Evolutionary conservation across 2,888 invertebrate species (phyloP), one percentile per base, ranked within the genome.

Genomic region (Drosophila silvestris): DNA sequence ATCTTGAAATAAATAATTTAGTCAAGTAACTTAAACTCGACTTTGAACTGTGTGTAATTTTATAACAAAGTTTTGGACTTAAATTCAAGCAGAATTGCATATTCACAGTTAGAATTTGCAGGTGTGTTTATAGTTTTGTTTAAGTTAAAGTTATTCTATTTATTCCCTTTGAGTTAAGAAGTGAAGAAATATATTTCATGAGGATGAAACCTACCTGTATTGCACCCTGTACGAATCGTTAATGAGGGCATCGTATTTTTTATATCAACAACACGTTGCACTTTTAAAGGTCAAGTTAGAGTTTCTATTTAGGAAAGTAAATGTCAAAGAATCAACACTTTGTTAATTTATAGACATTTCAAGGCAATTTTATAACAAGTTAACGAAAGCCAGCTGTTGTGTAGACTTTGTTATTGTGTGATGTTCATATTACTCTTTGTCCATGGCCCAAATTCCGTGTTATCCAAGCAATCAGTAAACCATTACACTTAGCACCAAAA

Each of bases 281-380:
- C 28, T 33, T 35, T 47, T 1, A 56, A 77, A 79, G 79, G 80
- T 74, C 80, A 59, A 47, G 47, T 64, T 14, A 5, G 3, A 41
- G n/a, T 39, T 41, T 44, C 12, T 32, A n/a, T 5, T 39, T 22
- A 28, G n/a, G 33, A 44, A 41, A 32, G 19, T 19, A 58, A 52
- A 56, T 10, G 52, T 26, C 37, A 51, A 19, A 22, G 14, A 51
- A 62, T 9, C 9, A 14, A 39, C 10, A 33, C 19, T 22, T 30
- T 5, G 3, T 35, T 6, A 33, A 19, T 35, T 53, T 37, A 28
- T 26, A 30, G 14, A 37, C 14, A n/a, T n/a, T 26, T 30, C 3
- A 22, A 35, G 44, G 12, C 16, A 7, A 10, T 6, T n/a, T 33
- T 33, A 2, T 14, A 47, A 6, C 30, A 33, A 39, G n/a, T 22